These are phyloP conservation scores for Drosophila orena DNA, from an alignment of 1,140 invertebrate genomes.

Conservation along the genomic window DNA sequence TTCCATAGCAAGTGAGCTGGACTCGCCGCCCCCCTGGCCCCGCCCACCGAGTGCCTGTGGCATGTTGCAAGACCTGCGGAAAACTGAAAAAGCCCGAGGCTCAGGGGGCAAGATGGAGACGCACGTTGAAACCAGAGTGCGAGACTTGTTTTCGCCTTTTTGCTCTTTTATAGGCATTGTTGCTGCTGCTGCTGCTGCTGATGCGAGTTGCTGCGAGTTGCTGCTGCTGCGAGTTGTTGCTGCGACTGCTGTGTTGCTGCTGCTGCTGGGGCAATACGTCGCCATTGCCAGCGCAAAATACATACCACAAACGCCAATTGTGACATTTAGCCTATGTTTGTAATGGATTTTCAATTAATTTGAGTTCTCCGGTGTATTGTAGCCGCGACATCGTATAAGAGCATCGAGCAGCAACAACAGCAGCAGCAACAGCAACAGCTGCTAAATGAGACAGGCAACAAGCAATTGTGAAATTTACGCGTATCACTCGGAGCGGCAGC, in stretches of 20 bases:
- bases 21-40: conserved; percentile 39
- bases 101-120: conserved; percentile 2
- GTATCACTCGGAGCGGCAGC: conserved; percentile 52
- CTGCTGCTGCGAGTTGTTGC: conserved; percentile 7
- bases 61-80: conserved; percentile 72
- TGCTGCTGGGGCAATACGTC: conserved; percentile 66
- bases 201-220: neutral
- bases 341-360: conserved; percentile 84
- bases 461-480: conserved; percentile 81
- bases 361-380: conserved; percentile 84
- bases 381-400: conserved; percentile 76
- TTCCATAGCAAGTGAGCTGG: conserved; percentile 68
- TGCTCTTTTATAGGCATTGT: conserved; percentile 80
- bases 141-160: conserved; percentile 81
- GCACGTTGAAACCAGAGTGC: conserved; percentile 74
- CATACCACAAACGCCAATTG: conserved; percentile 83
- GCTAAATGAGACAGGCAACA: conserved; percentile 38
- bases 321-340: conserved; percentile 84
- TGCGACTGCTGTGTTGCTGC: conserved; percentile 1
- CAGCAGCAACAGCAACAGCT: conserved; percentile 26
- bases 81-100: conserved; percentile 5
- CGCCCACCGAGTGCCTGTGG: conserved; percentile 45
- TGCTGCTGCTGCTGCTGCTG: conserved; percentile 49
- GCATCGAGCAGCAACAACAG: conserved; percentile 41
- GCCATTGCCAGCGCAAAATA: conserved; percentile 73